Percentiles rank a stretch among this genome's conserved stretches.
Conservation (phyloP, 2,113 vertebrate genomes). For the Rutilus rutilus region DNA sequence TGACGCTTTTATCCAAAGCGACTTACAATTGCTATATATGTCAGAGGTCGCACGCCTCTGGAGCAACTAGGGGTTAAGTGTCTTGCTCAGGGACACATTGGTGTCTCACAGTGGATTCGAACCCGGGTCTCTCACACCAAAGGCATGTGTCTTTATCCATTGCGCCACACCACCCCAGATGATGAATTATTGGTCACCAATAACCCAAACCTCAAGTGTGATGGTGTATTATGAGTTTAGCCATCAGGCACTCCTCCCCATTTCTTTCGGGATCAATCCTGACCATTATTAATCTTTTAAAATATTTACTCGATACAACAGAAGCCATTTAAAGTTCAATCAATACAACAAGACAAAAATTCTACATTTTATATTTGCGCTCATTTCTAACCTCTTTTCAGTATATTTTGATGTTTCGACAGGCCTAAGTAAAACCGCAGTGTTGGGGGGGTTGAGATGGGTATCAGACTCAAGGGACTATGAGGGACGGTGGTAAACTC, state of each 20-base stretch:
- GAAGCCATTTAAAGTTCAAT: conserved; percentile 2
- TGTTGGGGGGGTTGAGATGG: conserved; percentile 20
- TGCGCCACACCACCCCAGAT: too few species aligned
- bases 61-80: too few species aligned
- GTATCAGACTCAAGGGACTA: conserved; percentile 38
- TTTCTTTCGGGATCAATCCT: conserved; percentile 42
- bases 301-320: conserved; percentile 37
- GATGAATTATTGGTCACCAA: conserved; percentile 11
- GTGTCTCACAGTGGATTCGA: too few species aligned
- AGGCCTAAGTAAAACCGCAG: conserved; percentile 19
- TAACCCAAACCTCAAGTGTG: conserved; percentile 38
- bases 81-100: too few species aligned
- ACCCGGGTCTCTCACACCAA: too few species aligned
- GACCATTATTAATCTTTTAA: conserved; percentile 48
- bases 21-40: too few species aligned
- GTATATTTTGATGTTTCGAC: neutral
- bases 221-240: conserved; percentile 4
- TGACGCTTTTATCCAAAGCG: too few species aligned
- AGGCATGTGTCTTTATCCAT: too few species aligned
- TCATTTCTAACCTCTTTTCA: neutral
- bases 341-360: conserved; percentile 28
- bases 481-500: conserved; percentile 51
- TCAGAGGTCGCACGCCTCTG: too few species aligned
- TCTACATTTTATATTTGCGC: neutral
- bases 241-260: conserved; percentile 17